Conservation (phyloP, 2,113 vertebrate genomes). For the Oryzias woworae region DNA sequence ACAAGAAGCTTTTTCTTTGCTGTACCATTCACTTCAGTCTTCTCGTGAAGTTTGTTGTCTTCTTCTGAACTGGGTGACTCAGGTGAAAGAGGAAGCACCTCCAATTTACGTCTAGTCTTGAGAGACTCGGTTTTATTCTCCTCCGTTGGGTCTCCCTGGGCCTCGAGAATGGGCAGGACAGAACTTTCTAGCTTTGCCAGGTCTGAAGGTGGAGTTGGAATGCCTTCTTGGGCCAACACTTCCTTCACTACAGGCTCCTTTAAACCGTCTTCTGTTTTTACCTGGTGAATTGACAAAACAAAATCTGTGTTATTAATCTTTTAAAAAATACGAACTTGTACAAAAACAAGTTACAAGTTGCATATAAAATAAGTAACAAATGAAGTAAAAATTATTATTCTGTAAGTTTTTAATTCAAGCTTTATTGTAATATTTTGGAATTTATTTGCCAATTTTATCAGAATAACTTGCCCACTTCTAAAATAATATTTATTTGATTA, state of each 20-base stretch:
- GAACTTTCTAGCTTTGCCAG: slow-evolving; percentile 92
- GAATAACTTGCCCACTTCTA: too few relatives aligned
- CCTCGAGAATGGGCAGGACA: slow-evolving; percentile 93
- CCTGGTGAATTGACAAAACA: slow-evolving; percentile 73
- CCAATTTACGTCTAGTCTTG: slow-evolving; percentile 80
- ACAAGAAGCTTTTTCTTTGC: slow-evolving; percentile 77
- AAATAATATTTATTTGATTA: background rate
- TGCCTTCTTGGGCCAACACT: slow-evolving; percentile 76
- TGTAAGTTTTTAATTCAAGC: too few relatives aligned
- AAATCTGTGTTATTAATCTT: background rate
- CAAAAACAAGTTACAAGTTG: too few relatives aligned
- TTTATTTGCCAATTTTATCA: too few relatives aligned
- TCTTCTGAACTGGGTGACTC: slow-evolving; percentile 84
- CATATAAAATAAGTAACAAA: too few relatives aligned
- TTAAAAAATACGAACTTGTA: too few relatives aligned
- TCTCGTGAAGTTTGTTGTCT: slow-evolving; percentile 75
- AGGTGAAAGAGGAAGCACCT: slow-evolving; percentile 77
- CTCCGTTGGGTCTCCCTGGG: slow-evolving; percentile 78
- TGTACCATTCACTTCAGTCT: slow-evolving; percentile 42
- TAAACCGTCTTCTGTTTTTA: slow-evolving; percentile 72
- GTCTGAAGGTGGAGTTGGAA: slow-evolving; percentile 89
- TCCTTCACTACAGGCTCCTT: slow-evolving; percentile 80
- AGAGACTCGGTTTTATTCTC: slow-evolving; percentile 63
- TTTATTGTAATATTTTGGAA: too few relatives aligned
- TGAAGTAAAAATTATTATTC: too few relatives aligned